These are phyloP conservation scores for Nesoenas mayeri DNA, from an alignment of 2,113 vertebrate species.

Conservation along the genomic window DNA sequence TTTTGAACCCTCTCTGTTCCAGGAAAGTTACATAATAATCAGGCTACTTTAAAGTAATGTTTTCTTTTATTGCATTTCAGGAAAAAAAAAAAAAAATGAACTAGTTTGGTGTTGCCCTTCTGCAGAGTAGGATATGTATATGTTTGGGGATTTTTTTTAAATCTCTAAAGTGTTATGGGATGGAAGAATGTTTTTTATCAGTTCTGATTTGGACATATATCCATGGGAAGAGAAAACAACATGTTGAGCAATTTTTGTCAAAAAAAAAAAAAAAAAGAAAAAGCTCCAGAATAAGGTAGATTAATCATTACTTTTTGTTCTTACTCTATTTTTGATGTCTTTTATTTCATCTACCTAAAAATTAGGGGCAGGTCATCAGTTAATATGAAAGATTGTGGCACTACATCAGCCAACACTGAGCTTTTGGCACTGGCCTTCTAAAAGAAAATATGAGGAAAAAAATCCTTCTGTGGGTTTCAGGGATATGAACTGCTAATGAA, in stretches of 20 bases:
- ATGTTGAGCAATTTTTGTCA: background rate
- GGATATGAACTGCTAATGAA: background rate
- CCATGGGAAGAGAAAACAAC: background rate
- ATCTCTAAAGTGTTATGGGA: background rate
- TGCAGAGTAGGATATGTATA: background rate
- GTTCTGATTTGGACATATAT: background rate
- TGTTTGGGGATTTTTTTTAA: background rate
- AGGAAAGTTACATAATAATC: background rate
- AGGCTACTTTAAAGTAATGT: background rate
- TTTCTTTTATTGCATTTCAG: background rate
- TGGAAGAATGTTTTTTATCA: background rate
- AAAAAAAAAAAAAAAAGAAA: background rate
- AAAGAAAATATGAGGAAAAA: background rate
- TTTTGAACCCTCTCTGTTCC: background rate
- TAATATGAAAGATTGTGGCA: background rate
- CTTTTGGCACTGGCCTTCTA: accelerated
- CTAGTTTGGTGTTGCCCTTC: background rate
- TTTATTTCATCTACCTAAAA: background rate
- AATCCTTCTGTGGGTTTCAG: background rate
- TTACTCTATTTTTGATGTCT: background rate
- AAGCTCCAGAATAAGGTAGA: background rate
- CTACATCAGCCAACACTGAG: background rate
- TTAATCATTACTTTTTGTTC: background rate
- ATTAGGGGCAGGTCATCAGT: background rate
- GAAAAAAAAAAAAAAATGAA: background rate